phyloP scores from a whole-genome alignment of 2,797 vertebrate species.

The Australoheros facetus region DNA sequence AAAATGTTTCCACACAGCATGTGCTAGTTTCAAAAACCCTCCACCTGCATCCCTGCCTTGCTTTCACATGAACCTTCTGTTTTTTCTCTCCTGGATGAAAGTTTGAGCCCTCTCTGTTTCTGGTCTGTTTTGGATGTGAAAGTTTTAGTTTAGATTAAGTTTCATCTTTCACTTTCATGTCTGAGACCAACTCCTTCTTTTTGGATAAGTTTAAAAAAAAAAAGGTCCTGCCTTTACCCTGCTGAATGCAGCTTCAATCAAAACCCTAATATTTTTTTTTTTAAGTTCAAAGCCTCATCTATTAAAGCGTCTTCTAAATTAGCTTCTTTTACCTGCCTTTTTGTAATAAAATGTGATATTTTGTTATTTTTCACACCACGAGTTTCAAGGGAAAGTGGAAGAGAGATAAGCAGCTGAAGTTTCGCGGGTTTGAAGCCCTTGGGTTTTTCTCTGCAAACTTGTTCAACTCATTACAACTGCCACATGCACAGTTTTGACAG shows the following conservation, averaged over 20 bases:
- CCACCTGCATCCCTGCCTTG: constrained; percentile 20
- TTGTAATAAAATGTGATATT: neutral
- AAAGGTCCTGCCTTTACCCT: neutral
- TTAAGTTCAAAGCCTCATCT: neutral
- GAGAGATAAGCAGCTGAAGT: constrained; percentile 29
- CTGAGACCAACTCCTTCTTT: neutral
- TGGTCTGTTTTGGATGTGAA: constrained; percentile 64
- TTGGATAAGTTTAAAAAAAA: neutral
- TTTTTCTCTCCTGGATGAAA: constrained; percentile 41
- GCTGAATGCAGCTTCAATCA: neutral
- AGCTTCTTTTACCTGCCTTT: neutral
- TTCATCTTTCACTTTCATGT: constrained; percentile 68
- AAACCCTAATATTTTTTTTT: neutral
- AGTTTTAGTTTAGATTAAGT: constrained; percentile 51
- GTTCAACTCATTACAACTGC: constrained; percentile 9
- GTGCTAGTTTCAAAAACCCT: constrained; percentile 81
- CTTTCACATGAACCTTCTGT: constrained; percentile 45
- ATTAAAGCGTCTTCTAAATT: neutral
- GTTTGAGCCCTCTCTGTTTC: constrained; percentile 62
- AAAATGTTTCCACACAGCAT: constrained; percentile 32
- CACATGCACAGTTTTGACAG: constrained; percentile 3
- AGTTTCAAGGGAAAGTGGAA: constrained; percentile 48
- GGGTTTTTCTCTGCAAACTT: constrained; percentile 16
- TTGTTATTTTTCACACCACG: neutral
- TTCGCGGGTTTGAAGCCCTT: constrained; percentile 1